Percentiles rank a stretch among this genome's conserved stretches.
phyloP scores from a whole-genome alignment of 1,140 invertebrate species.

The Drosophila navojoa region DNA sequence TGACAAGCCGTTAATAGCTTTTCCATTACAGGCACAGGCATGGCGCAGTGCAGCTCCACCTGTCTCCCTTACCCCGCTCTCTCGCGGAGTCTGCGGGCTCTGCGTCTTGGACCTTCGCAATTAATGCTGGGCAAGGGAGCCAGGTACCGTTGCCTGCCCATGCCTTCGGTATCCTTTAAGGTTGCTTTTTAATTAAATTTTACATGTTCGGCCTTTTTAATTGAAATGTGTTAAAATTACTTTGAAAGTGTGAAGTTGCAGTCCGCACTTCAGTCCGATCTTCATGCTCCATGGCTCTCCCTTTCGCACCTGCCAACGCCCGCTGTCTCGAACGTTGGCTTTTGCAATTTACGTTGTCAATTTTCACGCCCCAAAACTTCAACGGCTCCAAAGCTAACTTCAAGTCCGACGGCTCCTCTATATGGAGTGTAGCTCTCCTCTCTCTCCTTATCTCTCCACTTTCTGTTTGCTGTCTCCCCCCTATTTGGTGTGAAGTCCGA shows the following conservation, averaged over 20 bases:
- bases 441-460: slow-evolving; percentile 1
- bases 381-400: slow-evolving; percentile 22
- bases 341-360: slow-evolving; percentile 79
- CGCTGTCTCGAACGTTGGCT: slow-evolving; percentile 6
- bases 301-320: slow-evolving; percentile 3
- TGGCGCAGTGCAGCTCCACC: not conserved
- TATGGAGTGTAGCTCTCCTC: not conserved
- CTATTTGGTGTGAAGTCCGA: slow-evolving; percentile 25
- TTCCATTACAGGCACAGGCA: slow-evolving; percentile 54
- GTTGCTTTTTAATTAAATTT: slow-evolving; percentile 78
- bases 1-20: slow-evolving; percentile 78
- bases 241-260: slow-evolving; percentile 76
- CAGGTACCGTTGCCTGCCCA: slow-evolving; percentile 31
- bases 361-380: slow-evolving; percentile 75
- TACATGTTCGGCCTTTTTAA: slow-evolving; percentile 70
- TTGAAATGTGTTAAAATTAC: slow-evolving; percentile 82
- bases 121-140: slow-evolving; percentile 65
- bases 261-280: not conserved
- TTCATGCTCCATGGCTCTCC: slow-evolving; percentile 3
- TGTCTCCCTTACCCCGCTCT: not conserved
- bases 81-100: not conserved
- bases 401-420: slow-evolving; percentile 1
- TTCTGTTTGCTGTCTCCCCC: not conserved
- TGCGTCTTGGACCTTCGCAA: slow-evolving; percentile 50
- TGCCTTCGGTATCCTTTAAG: slow-evolving; percentile 66